Evolutionary conservation across 35 echinoderm and acorn worm genomes (phyloP), one percentile per base, ranked within the genome.

Genomic region (Apostichopus japonicus): DNA sequence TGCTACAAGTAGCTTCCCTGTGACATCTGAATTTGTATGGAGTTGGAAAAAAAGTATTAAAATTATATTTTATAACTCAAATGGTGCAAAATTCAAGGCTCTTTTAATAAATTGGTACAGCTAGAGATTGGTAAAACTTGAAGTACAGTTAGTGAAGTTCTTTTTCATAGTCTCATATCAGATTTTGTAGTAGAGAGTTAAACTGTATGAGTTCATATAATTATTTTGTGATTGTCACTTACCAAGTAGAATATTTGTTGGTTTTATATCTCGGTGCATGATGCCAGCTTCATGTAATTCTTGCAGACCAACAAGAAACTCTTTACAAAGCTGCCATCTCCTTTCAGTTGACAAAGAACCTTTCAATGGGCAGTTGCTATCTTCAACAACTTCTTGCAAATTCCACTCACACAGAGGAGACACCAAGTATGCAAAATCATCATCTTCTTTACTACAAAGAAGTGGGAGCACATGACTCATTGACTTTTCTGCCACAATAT

Each of bases 221-320:
- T 44, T 44, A 44, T 44, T 44, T 44, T 44, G 33, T 44, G 33
- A 44, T 44, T 44, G 33, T 44, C 33, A 76, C 88, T 90, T 15
- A 90, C 88, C 88, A 90, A 90, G 25, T 33, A 90, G 67, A 4
- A 90, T 23, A 77, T 77, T 90, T 13, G 88, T 77, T 53, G 88
- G 88, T 23, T 90, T 90, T 4, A 90, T 9, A 44, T 90, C 88
- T 9, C 88, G 23, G 88, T 77, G 88, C 6, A 90, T 19, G 56
- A 90, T 77, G 14, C 44, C 67, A 27, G n/a, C 88, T 53, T 72
- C 63, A 52, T 90, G 88, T 3, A 90, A 27, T 22, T 77, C 72
- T 23, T 90, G n/a, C 52, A 90, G 7, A 53, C 63, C 88, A 9
- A 6, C 5, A 13, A 90, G 24, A 13, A 90, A 53, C 44, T 77